Evolutionary conservation across 1,140 invertebrate species (phyloP).

Genomic region (Atta colombica): DNA sequence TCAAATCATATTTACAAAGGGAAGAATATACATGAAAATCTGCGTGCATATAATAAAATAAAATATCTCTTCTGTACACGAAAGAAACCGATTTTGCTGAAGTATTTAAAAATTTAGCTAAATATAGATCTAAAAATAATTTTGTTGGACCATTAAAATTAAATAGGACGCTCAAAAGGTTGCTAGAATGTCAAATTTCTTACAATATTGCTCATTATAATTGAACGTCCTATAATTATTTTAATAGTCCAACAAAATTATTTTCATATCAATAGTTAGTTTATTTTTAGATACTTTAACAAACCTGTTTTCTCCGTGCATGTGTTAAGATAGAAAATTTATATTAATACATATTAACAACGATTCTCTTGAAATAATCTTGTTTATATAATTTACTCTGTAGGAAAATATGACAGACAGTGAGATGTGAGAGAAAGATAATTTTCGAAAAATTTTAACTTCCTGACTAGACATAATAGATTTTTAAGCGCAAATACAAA

Average conservation of each 20-base stretch:
- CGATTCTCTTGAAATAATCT: not conserved
- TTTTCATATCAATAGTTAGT: too few relatives aligned
- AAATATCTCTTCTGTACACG: not conserved
- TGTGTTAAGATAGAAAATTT: not conserved
- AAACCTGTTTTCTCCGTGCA: too few relatives aligned
- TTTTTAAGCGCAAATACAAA: slow-evolving; percentile 3
- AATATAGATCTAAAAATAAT: too few relatives aligned
- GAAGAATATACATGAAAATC: slow-evolving; percentile 4
- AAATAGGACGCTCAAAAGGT: too few relatives aligned
- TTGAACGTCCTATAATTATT: too few relatives aligned
- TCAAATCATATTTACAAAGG: slow-evolving; percentile 12
- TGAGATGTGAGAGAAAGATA: not conserved
- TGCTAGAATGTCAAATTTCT: too few relatives aligned
- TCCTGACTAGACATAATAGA: slow-evolving; percentile 5
- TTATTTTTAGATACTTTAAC: too few relatives aligned
- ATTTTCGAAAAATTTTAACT: slow-evolving; percentile 24
- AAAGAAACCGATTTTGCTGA: too few relatives aligned
- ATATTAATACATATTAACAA: not conserved
- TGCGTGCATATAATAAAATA: slow-evolving; percentile 5
- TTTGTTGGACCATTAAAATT: too few relatives aligned
- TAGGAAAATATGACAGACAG: not conserved
- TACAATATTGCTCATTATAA: too few relatives aligned
- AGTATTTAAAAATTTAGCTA: too few relatives aligned
- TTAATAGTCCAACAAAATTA: too few relatives aligned
- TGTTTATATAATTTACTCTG: slow-evolving; percentile 1